Percentiles rank a stretch among this genome's conserved stretches.
These are phyloP conservation scores for Sebastes trivittatus DNA, from an alignment of 2,797 vertebrate genomes.

Conservation along the genomic window DNA sequence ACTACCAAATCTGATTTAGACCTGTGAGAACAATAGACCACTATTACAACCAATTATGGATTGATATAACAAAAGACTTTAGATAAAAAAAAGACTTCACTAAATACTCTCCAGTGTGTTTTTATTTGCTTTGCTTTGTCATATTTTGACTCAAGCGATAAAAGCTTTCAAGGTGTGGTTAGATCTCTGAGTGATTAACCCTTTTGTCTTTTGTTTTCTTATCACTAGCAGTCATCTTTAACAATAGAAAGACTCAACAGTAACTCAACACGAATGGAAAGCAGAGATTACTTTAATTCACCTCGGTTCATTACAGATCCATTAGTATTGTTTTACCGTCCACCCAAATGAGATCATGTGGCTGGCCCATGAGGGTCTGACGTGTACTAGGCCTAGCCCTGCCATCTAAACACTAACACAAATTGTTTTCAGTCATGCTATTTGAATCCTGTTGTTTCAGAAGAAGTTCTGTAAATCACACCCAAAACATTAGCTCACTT, in stretches of 20 bases:
- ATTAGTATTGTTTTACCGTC: constrained; percentile 45
- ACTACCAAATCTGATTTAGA: background rate
- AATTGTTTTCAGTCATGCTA: background rate
- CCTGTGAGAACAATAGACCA: constrained; percentile 1
- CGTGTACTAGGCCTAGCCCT: background rate
- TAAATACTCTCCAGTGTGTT: background rate
- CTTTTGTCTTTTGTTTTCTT: constrained; percentile 36
- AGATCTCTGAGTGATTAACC: constrained; percentile 29
- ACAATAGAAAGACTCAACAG: constrained; percentile 27
- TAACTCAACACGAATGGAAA: constrained; percentile 38
- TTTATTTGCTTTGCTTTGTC: constrained; percentile 34
- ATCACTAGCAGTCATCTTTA: constrained; percentile 38
- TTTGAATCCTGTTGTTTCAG: constrained; percentile 1
- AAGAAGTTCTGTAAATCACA: background rate
- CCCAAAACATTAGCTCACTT: background rate
- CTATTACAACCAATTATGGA: background rate
- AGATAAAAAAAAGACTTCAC: background rate
- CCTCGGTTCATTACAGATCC: constrained; percentile 10
- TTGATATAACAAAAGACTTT: background rate
- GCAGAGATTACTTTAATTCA: constrained; percentile 15
- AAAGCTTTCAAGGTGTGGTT: constrained; percentile 45
- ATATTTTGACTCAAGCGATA: constrained; percentile 44
- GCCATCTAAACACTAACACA: background rate
- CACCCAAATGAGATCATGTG: constrained; percentile 13
- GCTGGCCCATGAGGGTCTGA: background rate